Percentiles rank a stretch among this genome's conserved stretches.
Conservation (phyloP, 1,140 invertebrate species). For the Lamellibrachia luymesi region DNA sequence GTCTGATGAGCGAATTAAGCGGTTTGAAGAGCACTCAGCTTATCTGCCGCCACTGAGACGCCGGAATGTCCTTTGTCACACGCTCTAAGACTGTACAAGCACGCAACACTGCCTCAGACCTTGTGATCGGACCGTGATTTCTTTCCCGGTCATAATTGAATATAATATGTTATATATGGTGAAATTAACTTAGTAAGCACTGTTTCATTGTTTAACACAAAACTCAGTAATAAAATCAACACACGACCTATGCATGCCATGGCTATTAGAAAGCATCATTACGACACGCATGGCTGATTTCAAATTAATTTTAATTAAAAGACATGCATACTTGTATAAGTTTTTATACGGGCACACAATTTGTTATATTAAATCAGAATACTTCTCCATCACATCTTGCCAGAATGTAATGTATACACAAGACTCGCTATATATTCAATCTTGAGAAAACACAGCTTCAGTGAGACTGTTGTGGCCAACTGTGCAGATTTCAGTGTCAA, state of each 20-base stretch:
- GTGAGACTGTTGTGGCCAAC: not conserved
- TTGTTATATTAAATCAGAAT: not conserved
- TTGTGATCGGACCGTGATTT: not conserved
- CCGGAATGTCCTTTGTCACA: not conserved
- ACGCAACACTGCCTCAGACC: not conserved
- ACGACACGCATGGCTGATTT: too few species aligned
- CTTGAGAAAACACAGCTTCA: not conserved
- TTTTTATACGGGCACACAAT: too few species aligned
- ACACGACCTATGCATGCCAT: too few species aligned
- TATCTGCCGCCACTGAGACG: not conserved
- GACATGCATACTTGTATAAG: too few species aligned
- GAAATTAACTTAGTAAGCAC: too few species aligned
- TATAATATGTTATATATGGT: not conserved
- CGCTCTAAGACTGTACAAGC: not conserved
- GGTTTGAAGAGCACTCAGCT: slow-evolving; percentile 3
- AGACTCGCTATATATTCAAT: not conserved
- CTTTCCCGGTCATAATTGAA: not conserved
- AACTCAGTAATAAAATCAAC: too few species aligned
- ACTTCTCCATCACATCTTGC: not conserved
- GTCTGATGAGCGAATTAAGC: not conserved
- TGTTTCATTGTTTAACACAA: too few species aligned
- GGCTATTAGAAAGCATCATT: too few species aligned
- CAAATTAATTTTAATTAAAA: too few species aligned
- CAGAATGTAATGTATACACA: not conserved
- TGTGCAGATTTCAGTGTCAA: not conserved